Base-by-base conservation (phyloP, 1,140 invertebrate species). In the Druon quercuslanigerum region DNA sequence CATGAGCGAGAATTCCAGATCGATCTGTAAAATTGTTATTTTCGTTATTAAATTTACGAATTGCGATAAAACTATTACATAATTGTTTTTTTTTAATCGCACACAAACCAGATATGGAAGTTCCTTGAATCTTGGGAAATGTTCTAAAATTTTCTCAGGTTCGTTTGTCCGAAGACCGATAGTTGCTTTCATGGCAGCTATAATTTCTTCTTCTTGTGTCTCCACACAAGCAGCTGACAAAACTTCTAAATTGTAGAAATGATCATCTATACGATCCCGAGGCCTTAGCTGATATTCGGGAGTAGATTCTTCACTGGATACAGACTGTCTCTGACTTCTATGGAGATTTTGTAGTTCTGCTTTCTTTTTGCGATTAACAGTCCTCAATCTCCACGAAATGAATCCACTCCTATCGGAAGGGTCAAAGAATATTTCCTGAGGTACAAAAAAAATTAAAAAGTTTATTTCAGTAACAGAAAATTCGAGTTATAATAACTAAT, bases 391-490 rank as follows among this genome's bases (percentile, higher is more conserved):
- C 66, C 75, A 76, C 12, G 75, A 14, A 40, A 76, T 71, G 17
- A 33, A 72, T 19, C 75, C 75, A 7, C 50, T 16, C 33, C 75
- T 70, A 16, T 66, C 25, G 8, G 19, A n/a, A 9, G 75, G 70
- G 17, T 76, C 75, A 20, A 52, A 76, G 50, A 76, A 76, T n/a
- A 16, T 16, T 72, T 76, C 75, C 75, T 76, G 54, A 11, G 71
- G 51, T 25, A 51, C 50, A 33, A 51, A 71, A 25, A 51, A 71
- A 1, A 17, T 54, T n/a, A n/a, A 52, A 52, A 52, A 52, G 51
- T 16, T 52, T 14, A 52, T 16, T 54, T 17, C 52, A 54, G 17
- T 54, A 17, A 54, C 8, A 19, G 17, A 54, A 54, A 3, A 8
- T 9, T 54, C 0, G 8, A 54, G 1, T 16, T 19, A 17, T 7